Base-by-base conservation (phyloP, 1,140 invertebrate genomes). In the Apis laboriosa region DNA sequence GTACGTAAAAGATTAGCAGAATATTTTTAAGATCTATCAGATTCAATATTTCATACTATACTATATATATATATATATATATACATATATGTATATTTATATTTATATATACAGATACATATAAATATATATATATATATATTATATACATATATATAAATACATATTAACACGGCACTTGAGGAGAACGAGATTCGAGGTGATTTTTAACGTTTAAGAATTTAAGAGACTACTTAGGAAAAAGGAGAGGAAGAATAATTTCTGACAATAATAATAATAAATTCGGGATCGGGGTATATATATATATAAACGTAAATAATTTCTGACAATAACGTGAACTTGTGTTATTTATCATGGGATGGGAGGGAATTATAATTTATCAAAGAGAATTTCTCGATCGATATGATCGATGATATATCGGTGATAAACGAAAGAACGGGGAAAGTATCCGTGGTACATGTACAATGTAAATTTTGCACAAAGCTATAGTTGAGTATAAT, bases 11-110 rank as follows among this genome's bases (percentile, higher is more conserved):
- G 90, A 91, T 91, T 93, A 92, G 89, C 78, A 73, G 90, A 84
- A 93, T 94, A 94, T 94, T 94, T 93, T 94, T 91, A 93, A 93
- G 90, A 93, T 68, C 87, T 92, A 92, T 92, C 90, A 91, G 90
- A 92, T 93, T 91, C 91, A 91, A 93, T 92, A 92, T 93, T 93
- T 93, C 90, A 89, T 90, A 92, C 92, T 85, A 87, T 67, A 84
- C 63, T 84, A 81, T 79, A 85, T 84, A 84, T 55, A 79, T 86
- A 51, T 84, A 76, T 71, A 34, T 77, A 67, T 77, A 80, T 63
- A 28, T 63, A n/a, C 71, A 49, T 79, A 68, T 28, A n/a, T 75
- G 53, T 79, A 68, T 68, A 84, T 85, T 87, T 79, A 75, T 79
- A 84, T 66, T 84, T 84, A 87, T 63, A 87, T n/a, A 61, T 61